Evolutionary conservation across 2,113 vertebrate species (phyloP), one percentile per base, ranked within the genome.

Genomic region (Trochalopteron elliotii): DNA sequence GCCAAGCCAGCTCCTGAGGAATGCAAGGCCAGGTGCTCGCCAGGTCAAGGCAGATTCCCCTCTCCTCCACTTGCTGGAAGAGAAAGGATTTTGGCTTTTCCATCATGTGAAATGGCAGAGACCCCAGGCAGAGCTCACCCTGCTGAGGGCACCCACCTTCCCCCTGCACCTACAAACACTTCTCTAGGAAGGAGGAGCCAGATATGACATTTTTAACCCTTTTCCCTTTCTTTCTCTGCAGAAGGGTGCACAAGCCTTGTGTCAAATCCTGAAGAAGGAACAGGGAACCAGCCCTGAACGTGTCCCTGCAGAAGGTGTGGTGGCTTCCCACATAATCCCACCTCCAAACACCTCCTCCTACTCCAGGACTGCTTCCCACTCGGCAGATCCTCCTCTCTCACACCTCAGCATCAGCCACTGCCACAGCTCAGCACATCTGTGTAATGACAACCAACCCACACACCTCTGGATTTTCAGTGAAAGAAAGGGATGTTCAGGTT

Each of bases 121-220:
- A n/a, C 2, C 40, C 12, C 37, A 37, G 28, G 59, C 18, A 87
- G 72, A 86, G 81, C 57, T 25, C 80, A 42, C 13, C 37, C 2
- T 7, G 19, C 56, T 14, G 44, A 39, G 47, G 2, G 0, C 31
- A 49, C 35, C 45, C 59, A 21, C 56, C 31, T 40, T 49, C 37
- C 68, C 56, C 5, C 19, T 5, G 37, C 82, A 31, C 27, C 0
- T 18, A 15, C 42, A 40, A 74, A 59, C 0, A 0, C 27, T 47
- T 15, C 44, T 3, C 27, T 10, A 15, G 27, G 39, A 63, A 44
- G 42, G 27, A 67, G 2, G 4, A 59, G 50, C 11, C 87, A 94
- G 23, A 30, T 0, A 23, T 0, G 25, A 3, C 10, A 37, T 35
- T 70, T 55, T 42, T 5, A 67, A 64, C 44, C 37, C 31, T 76